phyloP scores from a whole-genome alignment of 92 coral and sea anemone species.

The Actinernus sp. region DNA sequence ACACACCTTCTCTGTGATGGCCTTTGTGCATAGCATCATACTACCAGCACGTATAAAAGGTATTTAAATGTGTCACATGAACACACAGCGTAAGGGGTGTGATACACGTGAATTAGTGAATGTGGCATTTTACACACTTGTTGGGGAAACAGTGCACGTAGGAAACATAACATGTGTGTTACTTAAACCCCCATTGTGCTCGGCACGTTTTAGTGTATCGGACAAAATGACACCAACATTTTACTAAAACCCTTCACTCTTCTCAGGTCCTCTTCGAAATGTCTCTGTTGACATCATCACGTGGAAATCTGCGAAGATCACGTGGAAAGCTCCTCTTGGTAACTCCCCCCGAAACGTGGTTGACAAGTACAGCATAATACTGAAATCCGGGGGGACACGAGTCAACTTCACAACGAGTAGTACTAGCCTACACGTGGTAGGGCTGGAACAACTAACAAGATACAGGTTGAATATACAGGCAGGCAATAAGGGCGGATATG shows the following conservation, averaged over 20 bases:
- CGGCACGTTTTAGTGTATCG: too few species aligned
- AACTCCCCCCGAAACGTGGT: conserved; percentile 27
- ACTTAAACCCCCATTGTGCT: too few species aligned
- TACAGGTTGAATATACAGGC: conserved; percentile 60
- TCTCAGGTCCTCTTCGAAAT: conserved; percentile 55
- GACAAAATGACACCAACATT: too few species aligned
- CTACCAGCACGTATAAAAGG: conserved; percentile 49
- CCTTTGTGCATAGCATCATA: conserved; percentile 29
- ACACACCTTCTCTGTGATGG: conserved; percentile 53
- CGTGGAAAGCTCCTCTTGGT: conserved; percentile 78
- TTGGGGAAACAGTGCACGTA: neutral
- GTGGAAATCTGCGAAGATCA: conserved; percentile 60
- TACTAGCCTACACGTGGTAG: conserved; percentile 42
- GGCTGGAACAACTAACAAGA: conserved; percentile 59
- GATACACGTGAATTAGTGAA: neutral
- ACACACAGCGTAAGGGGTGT: neutral
- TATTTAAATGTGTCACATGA: too few species aligned
- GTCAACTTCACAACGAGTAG: conserved; percentile 12
- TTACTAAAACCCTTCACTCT: too few species aligned
- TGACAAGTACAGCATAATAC: conserved; percentile 36
- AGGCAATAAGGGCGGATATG: conserved; percentile 50
- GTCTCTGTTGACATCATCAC: conserved; percentile 40
- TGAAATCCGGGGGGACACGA: conserved; percentile 14
- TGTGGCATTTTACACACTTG: neutral
- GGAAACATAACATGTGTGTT: too few species aligned